A percentile compares a stretch with the other conserved stretches of the same genome.
Conservation (phyloP, 1,140 invertebrate species). For the Atta cephalotes region DNA sequence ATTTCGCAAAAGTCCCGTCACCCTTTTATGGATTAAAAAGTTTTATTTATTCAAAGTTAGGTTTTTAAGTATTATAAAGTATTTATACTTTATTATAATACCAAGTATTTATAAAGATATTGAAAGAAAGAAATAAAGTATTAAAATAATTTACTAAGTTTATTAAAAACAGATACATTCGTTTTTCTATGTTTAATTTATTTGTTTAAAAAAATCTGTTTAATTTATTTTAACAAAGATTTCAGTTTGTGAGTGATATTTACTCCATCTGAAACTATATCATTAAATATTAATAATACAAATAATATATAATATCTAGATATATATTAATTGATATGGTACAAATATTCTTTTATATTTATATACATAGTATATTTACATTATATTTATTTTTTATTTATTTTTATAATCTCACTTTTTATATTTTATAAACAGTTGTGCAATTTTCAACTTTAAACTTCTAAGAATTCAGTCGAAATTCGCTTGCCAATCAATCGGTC, state of each 20-base stretch:
- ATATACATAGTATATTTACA: background rate
- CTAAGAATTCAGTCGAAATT: background rate
- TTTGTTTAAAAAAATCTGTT: background rate
- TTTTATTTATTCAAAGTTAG: background rate
- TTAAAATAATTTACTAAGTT: background rate
- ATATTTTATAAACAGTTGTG: background rate
- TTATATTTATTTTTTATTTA: background rate
- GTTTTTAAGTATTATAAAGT: background rate
- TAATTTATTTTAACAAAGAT: background rate
- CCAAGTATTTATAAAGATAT: background rate
- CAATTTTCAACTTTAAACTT: no score
- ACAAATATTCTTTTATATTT: no score
- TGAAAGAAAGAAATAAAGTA: background rate
- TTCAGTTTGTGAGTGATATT: background rate
- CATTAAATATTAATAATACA: background rate
- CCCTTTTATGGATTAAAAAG: background rate
- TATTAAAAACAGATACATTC: background rate
- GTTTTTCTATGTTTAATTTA: background rate
- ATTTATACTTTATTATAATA: background rate
- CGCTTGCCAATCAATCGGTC: background rate
- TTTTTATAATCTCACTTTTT: background rate
- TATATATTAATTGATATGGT: no score
- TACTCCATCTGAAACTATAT: background rate
- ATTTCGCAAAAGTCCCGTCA: background rate
- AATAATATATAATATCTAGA: no score